A percentile compares a stretch with the other conserved stretches of the same genome.
Conservation (phyloP, 2,888 invertebrate species). For the Plagiodera versicolora region DNA sequence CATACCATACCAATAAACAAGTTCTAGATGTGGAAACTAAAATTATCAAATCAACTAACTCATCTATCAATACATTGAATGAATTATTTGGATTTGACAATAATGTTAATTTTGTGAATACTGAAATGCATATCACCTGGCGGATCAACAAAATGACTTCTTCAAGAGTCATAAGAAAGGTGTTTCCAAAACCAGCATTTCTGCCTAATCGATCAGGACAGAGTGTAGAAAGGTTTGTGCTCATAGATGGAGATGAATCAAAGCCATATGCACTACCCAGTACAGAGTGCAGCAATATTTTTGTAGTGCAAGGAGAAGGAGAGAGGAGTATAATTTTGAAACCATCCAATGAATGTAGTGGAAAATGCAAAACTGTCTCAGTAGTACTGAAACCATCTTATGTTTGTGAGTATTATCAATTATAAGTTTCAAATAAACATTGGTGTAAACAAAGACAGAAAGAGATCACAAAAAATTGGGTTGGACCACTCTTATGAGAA, state of each 20-base stretch:
- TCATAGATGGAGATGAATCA: constrained; percentile 73
- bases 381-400: constrained; percentile 71
- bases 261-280: constrained; percentile 71
- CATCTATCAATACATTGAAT: constrained; percentile 36
- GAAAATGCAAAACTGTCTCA: constrained; percentile 71
- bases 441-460: too few species aligned
- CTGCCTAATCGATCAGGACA: constrained; percentile 68
- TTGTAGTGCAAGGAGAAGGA: constrained; percentile 74
- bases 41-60: constrained; percentile 56
- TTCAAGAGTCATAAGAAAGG: constrained; percentile 69
- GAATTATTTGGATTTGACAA: constrained; percentile 41
- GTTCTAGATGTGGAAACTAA: constrained; percentile 67
- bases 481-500: too few species aligned
- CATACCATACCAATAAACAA: constrained; percentile 63
- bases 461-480: too few species aligned
- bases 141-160: constrained; percentile 77
- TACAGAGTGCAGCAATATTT: constrained; percentile 81
- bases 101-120: constrained; percentile 34
- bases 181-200: constrained; percentile 72
- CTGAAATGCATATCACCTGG: constrained; percentile 58
- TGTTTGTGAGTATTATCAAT: constrained; percentile 73
- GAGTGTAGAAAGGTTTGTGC: constrained; percentile 70
- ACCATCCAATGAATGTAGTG: constrained; percentile 76
- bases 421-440: too few species aligned
- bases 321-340: constrained; percentile 70